Conservation (phyloP, 2,113 vertebrate genomes). For the Prunella fulvescens region DNA sequence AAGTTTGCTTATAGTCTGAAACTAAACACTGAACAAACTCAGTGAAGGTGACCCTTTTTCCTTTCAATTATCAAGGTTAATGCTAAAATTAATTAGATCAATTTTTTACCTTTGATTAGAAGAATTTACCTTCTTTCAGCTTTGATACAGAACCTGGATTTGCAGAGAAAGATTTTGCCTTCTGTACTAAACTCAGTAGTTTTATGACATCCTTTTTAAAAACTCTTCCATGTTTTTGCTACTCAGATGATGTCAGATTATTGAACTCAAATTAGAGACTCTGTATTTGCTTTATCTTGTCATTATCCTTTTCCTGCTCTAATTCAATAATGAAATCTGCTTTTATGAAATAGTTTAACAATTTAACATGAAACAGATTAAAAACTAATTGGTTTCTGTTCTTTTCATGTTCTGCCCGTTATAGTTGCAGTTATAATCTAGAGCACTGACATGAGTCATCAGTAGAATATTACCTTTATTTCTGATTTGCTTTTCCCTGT, state of each 20-base stretch:
- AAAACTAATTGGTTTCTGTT: background rate
- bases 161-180: background rate
- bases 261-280: background rate
- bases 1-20: slow-evolving; percentile 52
- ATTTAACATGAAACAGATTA: background rate
- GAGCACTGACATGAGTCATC: background rate
- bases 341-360: background rate
- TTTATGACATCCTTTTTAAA: background rate
- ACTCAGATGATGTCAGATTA: background rate
- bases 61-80: slow-evolving; percentile 68
- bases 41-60: slow-evolving; percentile 55
- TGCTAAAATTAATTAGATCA: slow-evolving; percentile 67
- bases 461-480: background rate
- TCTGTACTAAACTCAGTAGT: background rate
- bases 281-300: background rate
- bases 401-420: background rate
- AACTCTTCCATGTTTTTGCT: background rate
- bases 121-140: slow-evolving; percentile 24
- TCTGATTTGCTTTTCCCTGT: background rate
- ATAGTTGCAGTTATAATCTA: background rate
- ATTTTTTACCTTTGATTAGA: slow-evolving; percentile 61
- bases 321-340: background rate
- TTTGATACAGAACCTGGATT: background rate
- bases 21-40: slow-evolving; percentile 54
- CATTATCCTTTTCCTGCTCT: background rate